Percentiles rank a stretch among this genome's conserved stretches.
Evolutionary conservation across 2,113 vertebrate genomes (phyloP).

Genomic region (Scolopax mira): DNA sequence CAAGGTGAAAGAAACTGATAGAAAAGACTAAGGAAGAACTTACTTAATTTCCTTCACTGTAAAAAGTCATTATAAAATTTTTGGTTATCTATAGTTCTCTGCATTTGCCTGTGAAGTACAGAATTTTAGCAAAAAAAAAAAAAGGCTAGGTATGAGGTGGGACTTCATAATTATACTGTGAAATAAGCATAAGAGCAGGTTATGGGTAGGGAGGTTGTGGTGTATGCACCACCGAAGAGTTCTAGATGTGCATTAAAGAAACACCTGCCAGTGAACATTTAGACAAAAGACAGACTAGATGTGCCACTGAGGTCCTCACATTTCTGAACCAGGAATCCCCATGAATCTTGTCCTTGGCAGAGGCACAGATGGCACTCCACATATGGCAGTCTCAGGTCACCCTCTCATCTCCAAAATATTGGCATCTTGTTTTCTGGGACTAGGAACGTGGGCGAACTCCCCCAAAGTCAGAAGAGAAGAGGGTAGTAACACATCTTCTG

Average conservation of each 20-base stretch:
- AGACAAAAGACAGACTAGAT: not conserved
- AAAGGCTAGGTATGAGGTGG: not conserved
- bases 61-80: not conserved
- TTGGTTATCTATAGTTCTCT: not conserved
- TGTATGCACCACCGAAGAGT: not conserved
- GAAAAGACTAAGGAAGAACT: not conserved
- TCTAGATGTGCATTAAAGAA: not conserved
- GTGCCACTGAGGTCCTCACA: too few relatives aligned
- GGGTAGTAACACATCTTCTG: not conserved
- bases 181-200: not conserved
- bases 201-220: not conserved
- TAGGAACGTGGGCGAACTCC: not conserved
- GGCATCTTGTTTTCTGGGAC: not conserved
- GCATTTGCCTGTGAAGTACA: not conserved
- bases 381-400: not conserved
- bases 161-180: not conserved
- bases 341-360: not conserved
- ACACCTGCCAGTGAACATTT: not conserved
- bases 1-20: not conserved
- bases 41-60: not conserved
- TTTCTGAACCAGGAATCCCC: not conserved
- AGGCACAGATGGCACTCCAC: not conserved
- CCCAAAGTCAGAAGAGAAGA: not conserved
- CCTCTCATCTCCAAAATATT: not conserved
- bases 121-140: not conserved